phyloP scores from a whole-genome alignment of 2,888 invertebrate species.

The Panopea generosa region DNA sequence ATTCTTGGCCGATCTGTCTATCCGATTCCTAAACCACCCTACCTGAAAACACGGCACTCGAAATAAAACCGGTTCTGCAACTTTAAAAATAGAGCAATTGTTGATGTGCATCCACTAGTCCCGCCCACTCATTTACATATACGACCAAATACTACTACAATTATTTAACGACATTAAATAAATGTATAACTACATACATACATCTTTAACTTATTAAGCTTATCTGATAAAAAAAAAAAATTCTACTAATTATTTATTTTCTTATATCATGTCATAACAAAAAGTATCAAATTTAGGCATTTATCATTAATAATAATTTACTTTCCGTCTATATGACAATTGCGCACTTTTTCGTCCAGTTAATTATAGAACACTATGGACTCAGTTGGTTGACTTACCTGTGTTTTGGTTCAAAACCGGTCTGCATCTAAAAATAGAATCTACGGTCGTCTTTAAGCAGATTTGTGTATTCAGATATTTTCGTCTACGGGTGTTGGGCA shows the following conservation, averaged over 20 bases:
- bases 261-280: too few species aligned
- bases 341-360: too few species aligned
- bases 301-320: not conserved
- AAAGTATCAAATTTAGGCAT: not conserved
- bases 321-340: not conserved
- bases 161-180: not conserved
- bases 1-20: not conserved
- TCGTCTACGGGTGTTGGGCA: constrained; percentile 9
- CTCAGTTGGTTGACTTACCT: not conserved
- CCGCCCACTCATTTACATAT: constrained; percentile 35
- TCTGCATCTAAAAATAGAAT: constrained; percentile 46
- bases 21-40: constrained; percentile 12
- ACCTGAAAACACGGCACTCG: constrained; percentile 16
- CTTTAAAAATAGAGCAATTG: constrained; percentile 68
- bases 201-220: too few species aligned
- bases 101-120: constrained; percentile 34
- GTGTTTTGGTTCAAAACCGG: constrained; percentile 19
- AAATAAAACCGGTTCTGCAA: constrained; percentile 72
- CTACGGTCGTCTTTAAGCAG: not conserved
- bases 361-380: constrained; percentile 8
- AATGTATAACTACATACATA: not conserved
- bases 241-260: not conserved
- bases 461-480: constrained; percentile 2
- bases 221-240: not conserved
- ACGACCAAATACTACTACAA: not conserved